Conservation (phyloP, 2,113 vertebrate species). For the Gavialis gangeticus region DNA sequence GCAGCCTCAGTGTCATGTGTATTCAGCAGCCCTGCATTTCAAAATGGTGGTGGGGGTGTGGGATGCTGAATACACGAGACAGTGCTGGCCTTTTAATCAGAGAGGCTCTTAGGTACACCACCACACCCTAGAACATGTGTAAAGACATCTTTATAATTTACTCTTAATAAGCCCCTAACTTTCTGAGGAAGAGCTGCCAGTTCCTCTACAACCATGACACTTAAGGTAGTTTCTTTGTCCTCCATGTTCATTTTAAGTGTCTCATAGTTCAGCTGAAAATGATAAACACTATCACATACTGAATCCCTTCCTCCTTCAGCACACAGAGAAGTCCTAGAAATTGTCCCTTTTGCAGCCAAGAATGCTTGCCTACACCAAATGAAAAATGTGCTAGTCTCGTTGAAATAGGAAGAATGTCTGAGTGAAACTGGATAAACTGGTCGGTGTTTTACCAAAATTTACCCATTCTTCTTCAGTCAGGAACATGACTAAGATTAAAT, state of each 20-base stretch:
- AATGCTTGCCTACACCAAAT: neutral
- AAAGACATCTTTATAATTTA: neutral
- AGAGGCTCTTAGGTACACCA: too few relatives aligned
- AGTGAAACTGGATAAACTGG: neutral
- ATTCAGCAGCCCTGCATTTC: too few relatives aligned
- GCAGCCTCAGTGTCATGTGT: too few relatives aligned
- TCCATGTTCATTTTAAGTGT: neutral
- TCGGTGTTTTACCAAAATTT: neutral
- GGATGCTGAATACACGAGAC: too few relatives aligned
- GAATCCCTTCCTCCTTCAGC: neutral
- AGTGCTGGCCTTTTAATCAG: too few relatives aligned
- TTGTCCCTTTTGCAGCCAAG: neutral
- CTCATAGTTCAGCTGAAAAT: neutral
- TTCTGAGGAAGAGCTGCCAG: slow-evolving; percentile 32
- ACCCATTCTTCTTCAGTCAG: neutral
- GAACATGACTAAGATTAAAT: neutral
- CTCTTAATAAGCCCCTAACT: neutral
- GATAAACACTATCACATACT: neutral
- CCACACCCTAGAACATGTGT: too few relatives aligned
- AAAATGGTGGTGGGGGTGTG: too few relatives aligned
- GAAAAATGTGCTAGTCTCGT: neutral
- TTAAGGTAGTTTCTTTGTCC: neutral
- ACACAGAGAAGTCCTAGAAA: neutral
- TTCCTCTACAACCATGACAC: neutral
- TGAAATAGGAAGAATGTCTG: neutral